Conservation (phyloP, 1,140 invertebrate genomes). For the Drosophila bocki region DNA sequence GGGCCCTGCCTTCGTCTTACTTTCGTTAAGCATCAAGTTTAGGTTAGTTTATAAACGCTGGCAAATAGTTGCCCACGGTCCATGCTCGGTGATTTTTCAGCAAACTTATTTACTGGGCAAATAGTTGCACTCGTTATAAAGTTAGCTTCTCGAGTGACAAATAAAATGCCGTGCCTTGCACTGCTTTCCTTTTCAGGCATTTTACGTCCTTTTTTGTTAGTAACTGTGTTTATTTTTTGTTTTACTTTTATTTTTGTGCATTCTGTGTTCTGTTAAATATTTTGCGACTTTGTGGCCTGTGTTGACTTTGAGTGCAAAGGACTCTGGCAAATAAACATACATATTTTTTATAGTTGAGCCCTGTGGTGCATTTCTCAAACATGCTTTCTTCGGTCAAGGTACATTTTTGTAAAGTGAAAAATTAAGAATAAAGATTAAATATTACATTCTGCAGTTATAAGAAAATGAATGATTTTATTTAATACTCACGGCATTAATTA, state of each 20-base stretch:
- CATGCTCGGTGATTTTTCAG: slow-evolving; percentile 64
- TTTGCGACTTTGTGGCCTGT: slow-evolving; percentile 50
- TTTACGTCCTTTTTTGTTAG: slow-evolving; percentile 7
- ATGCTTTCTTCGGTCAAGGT: neutral
- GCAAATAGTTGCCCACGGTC: slow-evolving; percentile 68
- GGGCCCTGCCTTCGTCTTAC: slow-evolving; percentile 53
- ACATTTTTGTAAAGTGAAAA: neutral
- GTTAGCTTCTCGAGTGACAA: slow-evolving; percentile 56
- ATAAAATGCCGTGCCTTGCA: slow-evolving; percentile 45
- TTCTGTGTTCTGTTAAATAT: slow-evolving; percentile 40
- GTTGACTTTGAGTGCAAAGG: slow-evolving; percentile 36
- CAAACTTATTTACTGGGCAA: slow-evolving; percentile 77
- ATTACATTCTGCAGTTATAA: neutral
- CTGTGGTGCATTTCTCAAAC: slow-evolving; percentile 5
- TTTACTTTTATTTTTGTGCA: slow-evolving; percentile 25
- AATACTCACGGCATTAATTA: neutral
- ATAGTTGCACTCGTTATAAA: slow-evolving; percentile 64
- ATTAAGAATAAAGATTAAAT: neutral
- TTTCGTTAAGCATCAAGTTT: slow-evolving; percentile 68
- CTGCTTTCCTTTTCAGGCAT: slow-evolving; percentile 51
- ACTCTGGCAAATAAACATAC: slow-evolving; percentile 26
- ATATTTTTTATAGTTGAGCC: slow-evolving; percentile 11
- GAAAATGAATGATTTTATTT: neutral
- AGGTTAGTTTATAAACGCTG: slow-evolving; percentile 70
- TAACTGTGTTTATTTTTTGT: slow-evolving; percentile 1